Percentiles rank a stretch among this genome's conserved stretches.
phyloP scores from a whole-genome alignment of 1,140 invertebrate species.

The Probaryconus sp. region DNA sequence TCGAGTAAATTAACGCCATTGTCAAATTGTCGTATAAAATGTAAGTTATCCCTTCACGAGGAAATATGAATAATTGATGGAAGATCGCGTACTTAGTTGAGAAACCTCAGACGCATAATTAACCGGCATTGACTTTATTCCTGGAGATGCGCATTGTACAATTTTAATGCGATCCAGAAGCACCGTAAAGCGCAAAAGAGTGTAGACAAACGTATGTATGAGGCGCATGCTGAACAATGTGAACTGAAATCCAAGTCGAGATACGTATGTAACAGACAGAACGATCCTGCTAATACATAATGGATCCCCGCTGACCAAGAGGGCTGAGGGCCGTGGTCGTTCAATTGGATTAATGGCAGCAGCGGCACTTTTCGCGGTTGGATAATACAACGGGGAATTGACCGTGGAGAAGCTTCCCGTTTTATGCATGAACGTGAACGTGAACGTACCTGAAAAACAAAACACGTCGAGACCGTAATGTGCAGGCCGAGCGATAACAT shows the following conservation, averaged over 20 bases:
- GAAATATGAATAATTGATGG: too few relatives aligned
- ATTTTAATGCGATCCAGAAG: slow-evolving; percentile 22
- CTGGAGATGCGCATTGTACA: background rate
- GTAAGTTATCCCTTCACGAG: too few relatives aligned
- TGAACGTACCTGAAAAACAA: slow-evolving; percentile 25
- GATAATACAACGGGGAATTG: slow-evolving; percentile 64
- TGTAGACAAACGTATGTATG: slow-evolving; percentile 17
- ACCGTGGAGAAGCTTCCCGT: slow-evolving; percentile 37
- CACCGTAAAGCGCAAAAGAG: slow-evolving; percentile 35
- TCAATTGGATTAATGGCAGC: slow-evolving; percentile 71
- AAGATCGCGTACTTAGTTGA: too few relatives aligned
- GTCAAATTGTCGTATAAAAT: too few relatives aligned
- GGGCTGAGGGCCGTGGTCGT: slow-evolving; percentile 54
- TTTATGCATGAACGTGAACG: slow-evolving; percentile 39
- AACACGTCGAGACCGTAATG: slow-evolving; percentile 7
- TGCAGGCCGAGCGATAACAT: slow-evolving; percentile 3
- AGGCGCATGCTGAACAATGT: slow-evolving; percentile 26
- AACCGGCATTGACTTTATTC: background rate
- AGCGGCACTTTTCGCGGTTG: slow-evolving; percentile 62
- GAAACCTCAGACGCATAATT: too few relatives aligned
- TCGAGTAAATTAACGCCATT: too few relatives aligned
- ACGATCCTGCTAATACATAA: slow-evolving; percentile 68
- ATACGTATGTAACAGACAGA: slow-evolving; percentile 32
- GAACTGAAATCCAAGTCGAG: slow-evolving; percentile 39
- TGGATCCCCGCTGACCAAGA: slow-evolving; percentile 61